Evolutionary conservation across 2,113 vertebrate species (phyloP).

Genomic region (Glaucidium brasilianum): DNA sequence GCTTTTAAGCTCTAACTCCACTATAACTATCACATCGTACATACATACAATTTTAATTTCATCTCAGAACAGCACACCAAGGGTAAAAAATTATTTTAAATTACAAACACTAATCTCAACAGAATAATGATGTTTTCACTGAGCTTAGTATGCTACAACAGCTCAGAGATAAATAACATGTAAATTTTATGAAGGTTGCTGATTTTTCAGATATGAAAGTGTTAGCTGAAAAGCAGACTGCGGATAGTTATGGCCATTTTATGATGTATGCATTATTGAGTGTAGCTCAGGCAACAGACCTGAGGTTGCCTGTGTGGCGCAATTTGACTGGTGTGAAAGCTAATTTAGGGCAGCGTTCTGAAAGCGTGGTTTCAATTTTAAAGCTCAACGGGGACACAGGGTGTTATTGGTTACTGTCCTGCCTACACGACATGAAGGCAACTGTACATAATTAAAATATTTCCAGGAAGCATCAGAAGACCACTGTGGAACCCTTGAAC

Average conservation of each 20-base stretch:
- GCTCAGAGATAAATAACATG: background rate
- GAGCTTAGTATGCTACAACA: background rate
- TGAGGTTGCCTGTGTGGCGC: background rate
- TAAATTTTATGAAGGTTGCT: background rate
- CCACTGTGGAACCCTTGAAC: background rate
- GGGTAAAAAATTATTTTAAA: background rate
- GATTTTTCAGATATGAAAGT: background rate
- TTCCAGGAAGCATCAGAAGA: background rate
- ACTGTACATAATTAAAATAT: constrained; percentile 22
- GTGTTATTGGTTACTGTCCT: background rate
- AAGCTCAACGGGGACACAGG: background rate
- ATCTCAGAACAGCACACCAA: background rate
- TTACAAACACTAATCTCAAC: background rate
- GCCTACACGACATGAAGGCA: background rate
- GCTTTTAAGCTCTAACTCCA: background rate
- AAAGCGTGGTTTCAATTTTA: background rate
- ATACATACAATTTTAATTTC: background rate
- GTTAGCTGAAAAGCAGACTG: background rate
- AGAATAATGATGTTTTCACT: background rate
- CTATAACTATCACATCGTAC: background rate
- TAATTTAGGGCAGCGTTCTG: background rate
- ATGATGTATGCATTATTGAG: background rate
- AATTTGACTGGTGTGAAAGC: constrained; percentile 21
- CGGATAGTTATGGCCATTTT: background rate
- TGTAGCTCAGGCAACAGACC: background rate